Percentiles rank a stretch among this genome's conserved stretches.
Conservation (phyloP, 30 jellyfish, hydroid and myxozoan genomes). For the Nemopilema nomurai region DNA sequence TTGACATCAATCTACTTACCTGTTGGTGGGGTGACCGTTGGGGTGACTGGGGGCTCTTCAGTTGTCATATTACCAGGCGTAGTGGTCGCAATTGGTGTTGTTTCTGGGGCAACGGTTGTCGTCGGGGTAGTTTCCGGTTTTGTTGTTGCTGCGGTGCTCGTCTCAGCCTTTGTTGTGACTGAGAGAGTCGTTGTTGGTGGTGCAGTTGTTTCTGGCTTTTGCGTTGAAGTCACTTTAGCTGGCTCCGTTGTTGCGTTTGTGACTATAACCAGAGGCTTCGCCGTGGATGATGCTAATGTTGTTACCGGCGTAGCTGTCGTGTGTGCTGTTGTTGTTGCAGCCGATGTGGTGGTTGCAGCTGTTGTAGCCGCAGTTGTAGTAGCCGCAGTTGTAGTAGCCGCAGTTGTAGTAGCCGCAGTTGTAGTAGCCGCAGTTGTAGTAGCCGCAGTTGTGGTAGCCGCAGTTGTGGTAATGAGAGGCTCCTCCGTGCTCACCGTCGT, state of each 20-base stretch:
- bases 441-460: conserved; percentile 48
- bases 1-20: not conserved
- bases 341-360: not conserved
- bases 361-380: conserved; percentile 11
- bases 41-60: conserved; percentile 18
- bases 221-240: conserved; percentile 11
- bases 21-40: conserved; percentile 10
- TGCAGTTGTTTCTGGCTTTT: conserved; percentile 43
- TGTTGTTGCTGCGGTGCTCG: conserved; percentile 51
- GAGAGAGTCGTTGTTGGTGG: conserved; percentile 22
- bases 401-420: conserved; percentile 34
- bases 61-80: conserved; percentile 26
- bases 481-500: conserved; percentile 60
- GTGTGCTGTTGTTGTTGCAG: conserved; percentile 12
- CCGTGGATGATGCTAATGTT: conserved; percentile 12
- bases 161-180: conserved; percentile 21
- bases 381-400: conserved; percentile 23
- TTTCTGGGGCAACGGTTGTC: conserved; percentile 25
- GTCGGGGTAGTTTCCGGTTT: conserved; percentile 45
- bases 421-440: conserved; percentile 26
- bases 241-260: conserved; percentile 16
- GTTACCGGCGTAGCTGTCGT: conserved; percentile 31
- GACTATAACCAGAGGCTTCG: conserved; percentile 4
- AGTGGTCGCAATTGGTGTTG: conserved; percentile 24
- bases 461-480: conserved; percentile 47